Base-by-base conservation (phyloP, 37 sponge, comb jelly and placozoan species). In the Bolinopsis microptera region DNA sequence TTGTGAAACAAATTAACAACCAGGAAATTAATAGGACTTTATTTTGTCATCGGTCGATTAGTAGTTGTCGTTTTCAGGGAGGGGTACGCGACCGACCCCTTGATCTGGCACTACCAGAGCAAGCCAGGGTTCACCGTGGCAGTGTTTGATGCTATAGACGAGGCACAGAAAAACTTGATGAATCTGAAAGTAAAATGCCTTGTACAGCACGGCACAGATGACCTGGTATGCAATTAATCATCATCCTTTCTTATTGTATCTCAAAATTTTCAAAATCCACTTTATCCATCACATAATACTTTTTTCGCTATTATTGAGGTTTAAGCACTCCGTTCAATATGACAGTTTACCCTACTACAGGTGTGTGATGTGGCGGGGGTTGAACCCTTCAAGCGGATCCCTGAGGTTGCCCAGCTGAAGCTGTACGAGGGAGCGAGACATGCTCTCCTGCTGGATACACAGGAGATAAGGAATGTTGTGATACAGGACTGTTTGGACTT, bases 351-450 rank as follows among this genome's bases (percentile, higher is more conserved):
- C 61, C 5, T 18, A 48, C 13, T 48, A 1, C 61, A 86, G 90
- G 90, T 86, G 48, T 86, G 90, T 86, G 90, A 86, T 39, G 48
- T 48, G 34, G 90, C 90, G 0, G 90, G 90, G 18, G 90, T 86
- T 18, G 41, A 86, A 3, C 90, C 90, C 28, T 86, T 86, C 30
- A 28, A 38, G 21, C 0, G 13, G 8, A 1, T 86, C n/a, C 26
- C 26, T 28, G 36, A 86, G 16, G 30, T 41, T 25, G 90, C 61
- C 3, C n/a, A 39, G 30, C 90, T 86, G 36, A 86, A 86, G 36
- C 61, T 86, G 24, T 86, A 86, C 36, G 90, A 86, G 36, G 90
- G 90, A 40, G 90, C 90, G 25, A 38, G 22, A 2, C 90, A 86
- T 34, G 90, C 90, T 26, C 90, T 86, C 25, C 90, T 86, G 41